Evolutionary conservation across 1,140 invertebrate species (phyloP), one percentile per base, ranked within the genome.

Genomic region (Zaprionus ghesquierei): DNA sequence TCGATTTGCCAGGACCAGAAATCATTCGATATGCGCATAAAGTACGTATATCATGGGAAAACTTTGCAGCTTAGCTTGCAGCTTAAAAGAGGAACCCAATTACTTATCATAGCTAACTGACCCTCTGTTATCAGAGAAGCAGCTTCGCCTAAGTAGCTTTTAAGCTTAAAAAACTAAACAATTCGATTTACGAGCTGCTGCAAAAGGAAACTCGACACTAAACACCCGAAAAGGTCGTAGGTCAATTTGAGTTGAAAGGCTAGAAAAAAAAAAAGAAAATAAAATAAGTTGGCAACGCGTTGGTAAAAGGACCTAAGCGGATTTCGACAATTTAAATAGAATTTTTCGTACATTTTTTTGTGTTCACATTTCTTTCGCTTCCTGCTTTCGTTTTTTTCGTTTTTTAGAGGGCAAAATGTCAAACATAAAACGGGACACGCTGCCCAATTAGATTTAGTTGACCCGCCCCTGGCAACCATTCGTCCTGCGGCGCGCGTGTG

Each of bases 321-420:
- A 71, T 89, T 89, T 80, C 46, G 44, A 77, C 84, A 89, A 89
- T 87, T 87, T 89, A 89, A 89, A 89, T 89, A 89, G 84, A 74
- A 84, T 62, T 64, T 70, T 56, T 60, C 27, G 13, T 38, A 23
- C 13, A 10, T 23, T 15, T 38, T 25, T 51, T 29, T 29, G 5
- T n/a, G n/a, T 29, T 50, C 27, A 18, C 44, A 13, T 41, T 51
- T 41, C 25, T 55, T 51, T 13, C 10, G 0, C 20, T 33, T 63
- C 27, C 46, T 62, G 13, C 12, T n/a, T 55, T 29, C 25, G 38
- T 72, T 76, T 63, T 55, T 60, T 55, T 61, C n/a, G n/a, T n/a
- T 44, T 41, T 69, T 71, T 66, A 74, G 75, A 79, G 82, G 79
- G 73, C 79, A 87, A 79, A 79, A 84, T 82, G 79, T 89, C 79